A percentile compares a stretch with the other conserved stretches of the same genome.
Conservation (phyloP, 2,797 vertebrate genomes). For the Rhabdophis nuchalis region DNA sequence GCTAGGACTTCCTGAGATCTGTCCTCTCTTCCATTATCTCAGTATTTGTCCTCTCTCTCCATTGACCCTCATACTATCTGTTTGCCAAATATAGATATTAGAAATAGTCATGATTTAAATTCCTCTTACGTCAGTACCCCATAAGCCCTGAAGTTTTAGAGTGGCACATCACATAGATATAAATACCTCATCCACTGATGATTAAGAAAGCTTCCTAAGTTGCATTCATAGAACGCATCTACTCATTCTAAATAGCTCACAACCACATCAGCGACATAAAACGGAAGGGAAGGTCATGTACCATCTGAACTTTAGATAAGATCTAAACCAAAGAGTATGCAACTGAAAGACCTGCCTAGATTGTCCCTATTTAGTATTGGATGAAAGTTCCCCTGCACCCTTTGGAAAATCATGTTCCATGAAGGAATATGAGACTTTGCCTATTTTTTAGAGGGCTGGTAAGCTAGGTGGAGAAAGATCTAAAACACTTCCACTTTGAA, state of each 20-base stretch:
- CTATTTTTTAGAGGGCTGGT: background rate
- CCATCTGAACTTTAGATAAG: background rate
- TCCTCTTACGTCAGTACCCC: background rate
- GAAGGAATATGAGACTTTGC: background rate
- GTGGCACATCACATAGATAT: background rate
- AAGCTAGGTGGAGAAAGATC: background rate
- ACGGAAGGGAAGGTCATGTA: background rate
- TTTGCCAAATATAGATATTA: background rate
- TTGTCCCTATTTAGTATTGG: background rate
- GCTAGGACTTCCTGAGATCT: background rate
- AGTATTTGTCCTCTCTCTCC: background rate
- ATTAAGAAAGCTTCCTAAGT: background rate
- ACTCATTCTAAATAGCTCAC: background rate
- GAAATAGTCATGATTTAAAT: background rate
- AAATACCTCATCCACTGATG: conserved; percentile 12
- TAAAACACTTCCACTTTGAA: background rate
- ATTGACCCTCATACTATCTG: background rate
- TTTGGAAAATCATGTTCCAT: background rate
- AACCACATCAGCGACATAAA: background rate
- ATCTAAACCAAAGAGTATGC: background rate
- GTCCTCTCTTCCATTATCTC: background rate
- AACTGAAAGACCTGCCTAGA: background rate
- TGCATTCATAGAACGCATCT: background rate
- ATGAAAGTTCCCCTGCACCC: background rate
- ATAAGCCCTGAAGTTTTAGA: background rate